A percentile compares a stretch with the other conserved stretches of the same genome.
Evolutionary conservation across 2,888 invertebrate genomes (phyloP).

Genomic region (Diarsia brunnea): DNA sequence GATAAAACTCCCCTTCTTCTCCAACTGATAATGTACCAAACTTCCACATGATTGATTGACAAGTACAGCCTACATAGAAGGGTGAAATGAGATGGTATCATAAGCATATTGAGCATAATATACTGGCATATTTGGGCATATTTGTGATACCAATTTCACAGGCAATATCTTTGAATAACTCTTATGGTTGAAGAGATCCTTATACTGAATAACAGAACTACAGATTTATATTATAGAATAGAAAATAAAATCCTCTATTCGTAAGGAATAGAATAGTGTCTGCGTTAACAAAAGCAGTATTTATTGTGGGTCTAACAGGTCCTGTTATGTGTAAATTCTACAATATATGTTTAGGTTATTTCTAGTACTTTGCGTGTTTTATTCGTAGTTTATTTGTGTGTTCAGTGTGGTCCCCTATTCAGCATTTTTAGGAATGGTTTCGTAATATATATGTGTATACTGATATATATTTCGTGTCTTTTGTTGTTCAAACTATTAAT

Average conservation of each 20-base stretch:
- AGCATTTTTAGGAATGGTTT: not conserved
- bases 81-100: conserved; percentile 67
- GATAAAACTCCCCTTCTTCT: conserved; percentile 29
- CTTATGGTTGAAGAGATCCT: conserved; percentile 63
- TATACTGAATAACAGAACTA: conserved; percentile 52
- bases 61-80: conserved; percentile 61
- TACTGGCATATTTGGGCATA: conserved; percentile 42
- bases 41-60: conserved; percentile 64
- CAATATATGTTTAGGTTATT: conserved; percentile 36
- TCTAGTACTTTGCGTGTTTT: conserved; percentile 20
- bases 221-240: conserved; percentile 53
- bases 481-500: not conserved
- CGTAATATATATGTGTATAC: not conserved
- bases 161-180: conserved; percentile 81
- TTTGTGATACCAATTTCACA: conserved; percentile 77
- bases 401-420: conserved; percentile 14
- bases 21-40: conserved; percentile 48
- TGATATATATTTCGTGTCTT: not conserved
- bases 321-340: conserved; percentile 35
- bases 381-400: not conserved
- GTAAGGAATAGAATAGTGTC: conserved; percentile 37
- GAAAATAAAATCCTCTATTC: conserved; percentile 35
- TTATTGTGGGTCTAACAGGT: conserved; percentile 51
- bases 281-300: conserved; percentile 54
- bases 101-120: conserved; percentile 56